These are phyloP conservation scores for Mycalesis mineus DNA, from an alignment of 2,888 invertebrate genomes.

Conservation along the genomic window DNA sequence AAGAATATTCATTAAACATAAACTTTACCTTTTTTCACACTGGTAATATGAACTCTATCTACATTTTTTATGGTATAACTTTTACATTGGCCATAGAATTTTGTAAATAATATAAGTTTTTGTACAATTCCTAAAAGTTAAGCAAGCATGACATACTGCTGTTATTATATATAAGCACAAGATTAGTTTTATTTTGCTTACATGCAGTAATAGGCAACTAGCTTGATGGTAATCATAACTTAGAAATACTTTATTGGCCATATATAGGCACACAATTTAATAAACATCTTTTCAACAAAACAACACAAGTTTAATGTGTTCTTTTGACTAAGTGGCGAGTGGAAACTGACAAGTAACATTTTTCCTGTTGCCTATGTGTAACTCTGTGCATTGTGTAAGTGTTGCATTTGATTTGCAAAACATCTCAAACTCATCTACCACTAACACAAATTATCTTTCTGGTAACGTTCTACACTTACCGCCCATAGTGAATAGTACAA, in stretches of 20 bases:
- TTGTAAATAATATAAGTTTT: background rate
- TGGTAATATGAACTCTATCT: background rate
- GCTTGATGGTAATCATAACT: no score
- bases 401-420: conserved; percentile 15
- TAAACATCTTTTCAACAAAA: no score
- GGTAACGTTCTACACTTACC: conserved; percentile 51
- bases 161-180: no score
- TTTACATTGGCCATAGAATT: background rate
- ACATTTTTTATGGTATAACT: background rate
- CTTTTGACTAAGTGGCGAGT: no score
- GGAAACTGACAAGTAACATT: background rate
- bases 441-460: conserved; percentile 8
- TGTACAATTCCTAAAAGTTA: no score
- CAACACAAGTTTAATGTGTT: no score
- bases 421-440: conserved; percentile 15
- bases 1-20: background rate
- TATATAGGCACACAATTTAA: no score
- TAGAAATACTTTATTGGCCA: no score
- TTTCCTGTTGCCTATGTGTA: background rate
- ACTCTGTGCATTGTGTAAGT: background rate
- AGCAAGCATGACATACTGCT: no score
- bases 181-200: no score
- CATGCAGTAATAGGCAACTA: no score
- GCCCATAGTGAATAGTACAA: conserved; percentile 52
- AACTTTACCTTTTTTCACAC: background rate